Percentiles rank a stretch among this genome's conserved stretches.
phyloP scores from a whole-genome alignment of 2,888 invertebrate genomes.

The Rhingia campestris region DNA sequence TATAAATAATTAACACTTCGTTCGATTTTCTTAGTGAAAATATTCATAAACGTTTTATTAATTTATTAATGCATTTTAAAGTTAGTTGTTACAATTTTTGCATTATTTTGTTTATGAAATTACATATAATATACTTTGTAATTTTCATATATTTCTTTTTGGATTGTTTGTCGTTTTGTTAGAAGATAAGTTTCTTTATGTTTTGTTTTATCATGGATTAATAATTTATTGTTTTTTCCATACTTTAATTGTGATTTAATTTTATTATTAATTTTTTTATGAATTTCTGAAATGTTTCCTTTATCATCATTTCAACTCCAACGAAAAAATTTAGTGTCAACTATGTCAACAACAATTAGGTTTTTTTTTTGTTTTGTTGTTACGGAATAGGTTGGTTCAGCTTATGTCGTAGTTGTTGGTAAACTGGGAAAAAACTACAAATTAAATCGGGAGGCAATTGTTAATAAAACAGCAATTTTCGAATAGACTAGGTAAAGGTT shows the following conservation, averaged over 20 bases:
- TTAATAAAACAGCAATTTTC: no score
- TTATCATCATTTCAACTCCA: not conserved
- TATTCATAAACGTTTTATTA: constrained; percentile 29
- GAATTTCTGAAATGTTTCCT: not conserved
- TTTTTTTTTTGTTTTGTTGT: no score
- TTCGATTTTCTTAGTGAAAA: constrained; percentile 22
- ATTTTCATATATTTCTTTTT: constrained; percentile 54
- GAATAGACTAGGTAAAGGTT: no score
- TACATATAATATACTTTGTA: constrained; percentile 48
- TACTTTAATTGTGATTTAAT: not conserved
- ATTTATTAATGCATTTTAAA: constrained; percentile 55
- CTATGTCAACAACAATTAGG: no score
- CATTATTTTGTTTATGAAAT: constrained; percentile 37
- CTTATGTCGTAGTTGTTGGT: no score
- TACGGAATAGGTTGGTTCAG: no score
- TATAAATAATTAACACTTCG: not conserved
- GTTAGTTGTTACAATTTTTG: constrained; percentile 51
- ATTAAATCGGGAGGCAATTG: no score
- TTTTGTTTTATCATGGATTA: constrained; percentile 23
- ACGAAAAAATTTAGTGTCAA: not conserved
- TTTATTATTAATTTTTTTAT: not conserved
- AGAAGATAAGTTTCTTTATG: constrained; percentile 43
- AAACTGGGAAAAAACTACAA: no score
- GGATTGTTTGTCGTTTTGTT: constrained; percentile 75
- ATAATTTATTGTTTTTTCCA: constrained; percentile 5